These are phyloP conservation scores for Coecobrya sp. DNA, from an alignment of 2,888 invertebrate genomes.

Conservation along the genomic window DNA sequence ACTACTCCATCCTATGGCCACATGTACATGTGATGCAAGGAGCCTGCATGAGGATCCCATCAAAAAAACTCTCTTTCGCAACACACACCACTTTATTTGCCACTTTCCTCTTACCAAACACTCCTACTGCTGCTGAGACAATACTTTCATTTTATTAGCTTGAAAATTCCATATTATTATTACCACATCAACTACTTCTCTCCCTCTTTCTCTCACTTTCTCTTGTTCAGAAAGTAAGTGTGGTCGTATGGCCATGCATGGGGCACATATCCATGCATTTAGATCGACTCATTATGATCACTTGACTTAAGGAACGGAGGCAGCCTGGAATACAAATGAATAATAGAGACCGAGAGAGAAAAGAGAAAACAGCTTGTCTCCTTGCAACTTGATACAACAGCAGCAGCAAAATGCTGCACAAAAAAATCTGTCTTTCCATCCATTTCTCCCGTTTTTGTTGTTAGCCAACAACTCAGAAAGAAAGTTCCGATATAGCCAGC, in stretches of 20 bases:
- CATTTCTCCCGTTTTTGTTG: no score
- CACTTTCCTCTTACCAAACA: conserved; percentile 19
- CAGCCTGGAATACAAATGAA: conserved; percentile 72
- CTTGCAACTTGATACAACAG: background rate
- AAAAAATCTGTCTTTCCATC: background rate
- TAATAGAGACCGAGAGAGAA: no score
- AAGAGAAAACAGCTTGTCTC: conserved; percentile 40
- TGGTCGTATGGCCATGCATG: conserved; percentile 47
- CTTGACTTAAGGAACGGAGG: conserved; percentile 85
- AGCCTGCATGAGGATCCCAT: background rate
- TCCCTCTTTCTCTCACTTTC: conserved; percentile 20
- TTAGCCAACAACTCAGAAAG: no score
- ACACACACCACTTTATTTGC: conserved; percentile 14
- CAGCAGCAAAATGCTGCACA: background rate
- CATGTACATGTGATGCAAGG: background rate
- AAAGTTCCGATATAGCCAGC: no score
- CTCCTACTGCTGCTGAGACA: conserved; percentile 44
- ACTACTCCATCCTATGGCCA: background rate
- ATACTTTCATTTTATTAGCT: conserved; percentile 77
- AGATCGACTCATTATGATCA: conserved; percentile 87
- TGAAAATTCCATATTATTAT: conserved; percentile 48
- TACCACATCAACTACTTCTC: conserved; percentile 33
- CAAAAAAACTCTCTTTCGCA: background rate
- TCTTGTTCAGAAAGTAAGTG: conserved; percentile 19
- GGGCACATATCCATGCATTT: conserved; percentile 86